Conservation (phyloP, 2,797 vertebrate species). For the Falco novaeseelandiae region DNA sequence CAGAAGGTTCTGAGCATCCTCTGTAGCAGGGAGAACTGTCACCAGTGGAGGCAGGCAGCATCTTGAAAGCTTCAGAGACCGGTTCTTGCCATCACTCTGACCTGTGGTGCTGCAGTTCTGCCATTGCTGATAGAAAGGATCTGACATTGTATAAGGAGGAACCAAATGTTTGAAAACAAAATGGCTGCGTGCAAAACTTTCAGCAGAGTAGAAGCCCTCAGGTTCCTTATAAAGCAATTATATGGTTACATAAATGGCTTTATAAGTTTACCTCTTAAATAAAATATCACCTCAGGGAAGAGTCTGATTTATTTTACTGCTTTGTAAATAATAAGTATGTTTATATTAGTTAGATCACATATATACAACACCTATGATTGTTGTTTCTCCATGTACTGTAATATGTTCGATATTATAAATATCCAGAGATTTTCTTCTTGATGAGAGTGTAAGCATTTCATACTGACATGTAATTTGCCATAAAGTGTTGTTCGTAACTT, state of each 20-base stretch:
- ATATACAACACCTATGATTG: background rate
- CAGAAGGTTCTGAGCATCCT: background rate
- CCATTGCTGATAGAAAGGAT: background rate
- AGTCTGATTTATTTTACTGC: conserved; percentile 6
- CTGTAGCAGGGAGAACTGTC: background rate
- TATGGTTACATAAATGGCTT: conserved; percentile 5
- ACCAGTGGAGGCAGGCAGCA: background rate
- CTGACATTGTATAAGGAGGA: background rate
- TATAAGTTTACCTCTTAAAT: conserved; percentile 19
- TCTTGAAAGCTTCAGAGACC: background rate
- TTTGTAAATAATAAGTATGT: background rate
- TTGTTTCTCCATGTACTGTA: background rate
- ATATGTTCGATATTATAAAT: background rate
- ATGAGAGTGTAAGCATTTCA: background rate
- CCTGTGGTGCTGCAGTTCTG: background rate
- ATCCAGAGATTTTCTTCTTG: background rate
- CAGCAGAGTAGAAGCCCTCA: background rate
- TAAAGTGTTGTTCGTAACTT: background rate
- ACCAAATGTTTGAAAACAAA: background rate
- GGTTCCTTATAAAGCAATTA: conserved; percentile 17
- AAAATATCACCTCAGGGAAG: conserved; percentile 20
- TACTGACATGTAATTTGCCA: background rate
- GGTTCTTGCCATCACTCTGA: background rate
- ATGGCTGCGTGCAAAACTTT: background rate
- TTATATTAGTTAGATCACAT: background rate